Evolutionary conservation across 2,797 vertebrate species (phyloP).

Genomic region (Pseudochaenichthys georgianus): DNA sequence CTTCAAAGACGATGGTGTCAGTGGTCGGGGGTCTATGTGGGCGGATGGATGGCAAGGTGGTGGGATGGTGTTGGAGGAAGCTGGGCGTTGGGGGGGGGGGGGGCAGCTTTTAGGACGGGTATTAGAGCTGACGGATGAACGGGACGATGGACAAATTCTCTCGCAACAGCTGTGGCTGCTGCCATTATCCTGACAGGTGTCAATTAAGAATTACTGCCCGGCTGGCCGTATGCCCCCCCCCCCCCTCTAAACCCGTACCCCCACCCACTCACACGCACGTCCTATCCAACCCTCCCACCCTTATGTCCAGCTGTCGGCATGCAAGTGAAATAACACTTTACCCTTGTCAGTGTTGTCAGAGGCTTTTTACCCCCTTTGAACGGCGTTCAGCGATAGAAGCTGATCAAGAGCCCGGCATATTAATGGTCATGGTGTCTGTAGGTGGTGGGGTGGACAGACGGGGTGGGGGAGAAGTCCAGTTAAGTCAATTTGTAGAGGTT

Average conservation of each 20-base stretch:
- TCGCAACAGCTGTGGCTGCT: constrained; percentile 96
- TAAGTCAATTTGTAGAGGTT: background rate
- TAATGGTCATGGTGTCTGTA: constrained; percentile 84
- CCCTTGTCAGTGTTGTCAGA: constrained; percentile 93
- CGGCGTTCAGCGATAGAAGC: constrained; percentile 86
- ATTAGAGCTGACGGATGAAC: constrained; percentile 99
- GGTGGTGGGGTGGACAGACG: constrained; percentile 1
- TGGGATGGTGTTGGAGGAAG: constrained; percentile 77
- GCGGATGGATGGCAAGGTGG: constrained; percentile 39
- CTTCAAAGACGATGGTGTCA: constrained; percentile 29
- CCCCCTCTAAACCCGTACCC: constrained; percentile 36
- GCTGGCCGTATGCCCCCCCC: constrained; percentile 75
- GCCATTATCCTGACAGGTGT: constrained; percentile 99
- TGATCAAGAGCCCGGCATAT: constrained; percentile 91
- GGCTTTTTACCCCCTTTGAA: constrained; percentile 38
- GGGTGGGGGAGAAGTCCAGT: background rate
- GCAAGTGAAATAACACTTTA: constrained; percentile 96
- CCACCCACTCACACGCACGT: constrained; percentile 79
- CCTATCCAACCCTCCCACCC: constrained; percentile 84
- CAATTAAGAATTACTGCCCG: constrained; percentile 99
- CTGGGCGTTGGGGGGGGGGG: constrained; percentile 1
- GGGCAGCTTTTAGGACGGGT: constrained; percentile 91
- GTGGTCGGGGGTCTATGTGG: constrained; percentile 22
- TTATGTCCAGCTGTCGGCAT: constrained; percentile 96
- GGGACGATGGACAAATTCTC: constrained; percentile 95